These are phyloP conservation scores for Chymomyza fuscimana DNA, from an alignment of 2,888 invertebrate genomes.

Conservation along the genomic window DNA sequence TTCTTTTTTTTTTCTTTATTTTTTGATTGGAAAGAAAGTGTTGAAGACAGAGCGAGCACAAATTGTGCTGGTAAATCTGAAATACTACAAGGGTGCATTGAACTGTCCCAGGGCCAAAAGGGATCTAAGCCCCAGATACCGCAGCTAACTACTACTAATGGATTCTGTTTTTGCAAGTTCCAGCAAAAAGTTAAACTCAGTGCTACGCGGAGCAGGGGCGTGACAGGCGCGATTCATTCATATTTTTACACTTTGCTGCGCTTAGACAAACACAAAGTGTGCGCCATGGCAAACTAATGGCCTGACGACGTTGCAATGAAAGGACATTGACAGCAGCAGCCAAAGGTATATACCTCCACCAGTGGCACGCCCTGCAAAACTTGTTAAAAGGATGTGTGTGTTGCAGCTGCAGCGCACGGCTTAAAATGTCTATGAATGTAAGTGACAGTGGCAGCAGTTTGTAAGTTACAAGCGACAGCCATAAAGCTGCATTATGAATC, in stretches of 20 bases:
- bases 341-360: constrained; percentile 50
- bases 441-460: neutral
- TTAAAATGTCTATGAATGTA: neutral
- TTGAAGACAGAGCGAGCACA: neutral
- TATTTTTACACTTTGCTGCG: constrained; percentile 67
- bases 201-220: constrained; percentile 47
- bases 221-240: constrained; percentile 52
- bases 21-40: constrained; percentile 55
- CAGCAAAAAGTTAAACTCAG: neutral
- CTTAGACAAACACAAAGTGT: constrained; percentile 51
- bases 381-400: neutral
- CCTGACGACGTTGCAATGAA: constrained; percentile 26
- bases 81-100: constrained; percentile 62
- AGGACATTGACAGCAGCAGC: constrained; percentile 67
- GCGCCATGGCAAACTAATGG: neutral
- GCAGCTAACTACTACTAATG: neutral
- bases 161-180: constrained; percentile 37
- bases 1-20: too few species aligned
- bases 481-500: neutral
- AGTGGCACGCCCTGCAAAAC: neutral
- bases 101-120: constrained; percentile 34
- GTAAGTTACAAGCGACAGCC: neutral
- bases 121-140: neutral
- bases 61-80: constrained; percentile 49
- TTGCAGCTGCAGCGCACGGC: too few species aligned